Evolutionary conservation across 2,888 invertebrate genomes (phyloP), one percentile per base, ranked within the genome.

Genomic region (Idaea aversata): DNA sequence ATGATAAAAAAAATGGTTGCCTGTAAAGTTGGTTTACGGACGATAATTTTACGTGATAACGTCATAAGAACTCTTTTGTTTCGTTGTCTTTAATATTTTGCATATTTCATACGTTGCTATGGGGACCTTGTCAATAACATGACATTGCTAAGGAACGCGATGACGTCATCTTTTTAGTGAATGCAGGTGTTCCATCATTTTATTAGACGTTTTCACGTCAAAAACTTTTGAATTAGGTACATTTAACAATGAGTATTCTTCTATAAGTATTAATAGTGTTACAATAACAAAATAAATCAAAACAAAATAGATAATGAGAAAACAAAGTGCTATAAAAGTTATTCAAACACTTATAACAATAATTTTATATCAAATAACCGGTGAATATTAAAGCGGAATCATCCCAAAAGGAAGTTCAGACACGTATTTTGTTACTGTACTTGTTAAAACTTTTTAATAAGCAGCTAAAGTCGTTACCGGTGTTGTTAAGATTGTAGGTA

Each of bases 391-490:
- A 59, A 59, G 59, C 63, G 59, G 59, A 59, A 63, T 59, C 38
- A 63, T 63, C 47, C 47, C 10, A 47, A 36, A 47, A 61, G 61
- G 57, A 64, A 64, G 61, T 64, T 36, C 61, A 58, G 35, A 64
- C 25, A 64, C 61, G 60, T 61, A 61, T 64, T 61, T 64, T 61
- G 60, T 61, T 61, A 16, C 61, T 59, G 59, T 57, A 61, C 64
- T 64, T 36, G 64, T 64, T 64, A 64, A 64, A 64, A 64, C 34
- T 64, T 64, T 58, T 61, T 60, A 59, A 47, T 47, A 47, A 47
- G 47, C 47, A 47, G 47, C 47, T 47, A 47, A 47, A 47, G 47
- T 47, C 47, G 47, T 47, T 47, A 47, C 47, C 47, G 47, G 6
- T 47, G 47, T 47, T 47, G 47, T 47, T 47, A 47, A 47, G 47